A percentile compares a stretch with the other conserved stretches of the same genome.
phyloP scores from a whole-genome alignment of 2,797 vertebrate genomes.

The Cuniculus paca region DNA sequence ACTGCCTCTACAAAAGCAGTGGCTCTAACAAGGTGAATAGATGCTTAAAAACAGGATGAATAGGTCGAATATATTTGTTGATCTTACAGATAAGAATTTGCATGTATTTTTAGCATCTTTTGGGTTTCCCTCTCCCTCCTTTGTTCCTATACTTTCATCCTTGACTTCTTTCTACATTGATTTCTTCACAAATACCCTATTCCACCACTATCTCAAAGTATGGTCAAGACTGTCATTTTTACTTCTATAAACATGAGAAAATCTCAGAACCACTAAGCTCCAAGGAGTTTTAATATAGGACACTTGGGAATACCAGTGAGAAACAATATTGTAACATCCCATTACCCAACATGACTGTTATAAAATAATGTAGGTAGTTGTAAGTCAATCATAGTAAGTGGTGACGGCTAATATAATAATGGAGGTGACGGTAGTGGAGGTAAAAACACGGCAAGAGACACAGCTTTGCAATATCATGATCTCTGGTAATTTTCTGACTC shows the following conservation, averaged over 20 bases:
- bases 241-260: neutral
- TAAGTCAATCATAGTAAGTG: neutral
- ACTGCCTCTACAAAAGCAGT: constrained; percentile 20
- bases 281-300: constrained; percentile 9
- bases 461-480: neutral
- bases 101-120: neutral
- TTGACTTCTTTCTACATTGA: neutral
- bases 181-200: constrained; percentile 24
- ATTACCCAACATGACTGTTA: neutral
- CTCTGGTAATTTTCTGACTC: neutral
- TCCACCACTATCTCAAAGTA: neutral
- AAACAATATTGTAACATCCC: neutral
- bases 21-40: neutral
- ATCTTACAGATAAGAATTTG: neutral
- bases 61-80: neutral
- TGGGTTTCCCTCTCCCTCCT: neutral
- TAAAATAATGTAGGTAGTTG: neutral
- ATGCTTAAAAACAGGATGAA: neutral
- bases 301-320: neutral
- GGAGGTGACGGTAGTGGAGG: neutral
- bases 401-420: neutral
- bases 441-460: neutral
- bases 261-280: neutral
- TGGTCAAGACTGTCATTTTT: neutral
- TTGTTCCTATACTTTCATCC: neutral